phyloP scores from a whole-genome alignment of 2,113 vertebrate genomes.

The Cyprinodon tularosa region DNA sequence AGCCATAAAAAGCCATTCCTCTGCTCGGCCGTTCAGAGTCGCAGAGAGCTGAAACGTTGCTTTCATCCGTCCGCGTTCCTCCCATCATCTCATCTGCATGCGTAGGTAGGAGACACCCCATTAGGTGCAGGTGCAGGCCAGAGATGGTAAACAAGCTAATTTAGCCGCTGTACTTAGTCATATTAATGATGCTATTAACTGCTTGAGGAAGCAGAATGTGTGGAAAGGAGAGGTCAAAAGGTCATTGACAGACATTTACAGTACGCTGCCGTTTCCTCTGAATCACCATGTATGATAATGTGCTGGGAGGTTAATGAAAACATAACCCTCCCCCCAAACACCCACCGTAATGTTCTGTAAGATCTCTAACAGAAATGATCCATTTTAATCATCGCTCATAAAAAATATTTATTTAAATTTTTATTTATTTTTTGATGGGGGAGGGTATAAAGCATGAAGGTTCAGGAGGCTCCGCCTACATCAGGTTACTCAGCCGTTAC shows the following conservation, averaged over 20 bases:
- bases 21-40: conserved; percentile 60
- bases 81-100: conserved; percentile 1
- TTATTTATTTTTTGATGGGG: too few species aligned
- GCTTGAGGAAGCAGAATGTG: neutral
- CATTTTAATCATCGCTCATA: neutral
- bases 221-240: neutral
- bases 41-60: conserved; percentile 33
- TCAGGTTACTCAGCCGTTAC: too few species aligned
- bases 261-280: neutral
- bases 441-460: too few species aligned
- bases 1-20: neutral
- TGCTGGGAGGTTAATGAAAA: neutral
- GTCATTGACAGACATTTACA: neutral
- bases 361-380: neutral
- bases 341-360: neutral
- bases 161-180: neutral
- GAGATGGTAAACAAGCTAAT: conserved; percentile 19
- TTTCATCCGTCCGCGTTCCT: conserved; percentile 19
- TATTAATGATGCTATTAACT: conserved; percentile 1
- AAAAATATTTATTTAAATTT: too few species aligned
- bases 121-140: neutral
- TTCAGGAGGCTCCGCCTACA: too few species aligned
- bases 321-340: neutral
- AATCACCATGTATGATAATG: neutral
- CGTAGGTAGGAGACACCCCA: neutral